A percentile compares a stretch with the other conserved stretches of the same genome.
Evolutionary conservation across 2,113 vertebrate species (phyloP).

Genomic region (Ancistrus triradiatus): DNA sequence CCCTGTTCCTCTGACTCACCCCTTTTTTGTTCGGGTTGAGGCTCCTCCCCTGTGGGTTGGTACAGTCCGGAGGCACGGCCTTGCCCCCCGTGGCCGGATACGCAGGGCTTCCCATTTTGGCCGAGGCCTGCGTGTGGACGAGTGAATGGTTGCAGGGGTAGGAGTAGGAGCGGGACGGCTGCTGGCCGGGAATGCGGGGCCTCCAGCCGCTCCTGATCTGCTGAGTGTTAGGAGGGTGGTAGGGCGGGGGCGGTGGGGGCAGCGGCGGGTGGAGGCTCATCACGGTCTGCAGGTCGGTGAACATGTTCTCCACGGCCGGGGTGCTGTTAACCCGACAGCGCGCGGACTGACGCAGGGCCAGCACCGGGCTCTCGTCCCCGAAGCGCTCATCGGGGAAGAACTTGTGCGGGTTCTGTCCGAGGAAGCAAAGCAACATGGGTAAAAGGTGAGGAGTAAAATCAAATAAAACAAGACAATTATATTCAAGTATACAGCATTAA

Average conservation of each 20-base stretch:
- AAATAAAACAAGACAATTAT: no score
- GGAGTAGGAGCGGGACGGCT: slow-evolving; percentile 92
- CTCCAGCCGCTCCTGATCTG: slow-evolving; percentile 87
- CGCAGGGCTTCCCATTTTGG: slow-evolving; percentile 76
- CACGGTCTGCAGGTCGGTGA: slow-evolving; percentile 91
- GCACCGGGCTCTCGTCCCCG: slow-evolving; percentile 93
- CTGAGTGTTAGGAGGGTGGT: slow-evolving; percentile 82
- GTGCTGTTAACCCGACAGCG: slow-evolving; percentile 92
- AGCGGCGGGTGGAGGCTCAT: slow-evolving; percentile 90
- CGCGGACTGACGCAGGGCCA: slow-evolving; percentile 84
- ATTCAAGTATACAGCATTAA: no score
- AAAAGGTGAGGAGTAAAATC: no score
- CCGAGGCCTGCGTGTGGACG: slow-evolving; percentile 75
- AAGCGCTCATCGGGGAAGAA: slow-evolving; percentile 97
- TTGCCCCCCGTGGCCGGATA: slow-evolving; percentile 75
- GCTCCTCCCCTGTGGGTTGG: slow-evolving; percentile 72
- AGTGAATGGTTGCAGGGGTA: slow-evolving; percentile 92
- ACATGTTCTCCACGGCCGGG: slow-evolving; percentile 89
- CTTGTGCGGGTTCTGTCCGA: slow-evolving; percentile 98
- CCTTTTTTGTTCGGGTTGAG: slow-evolving; percentile 81
- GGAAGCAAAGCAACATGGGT: no score
- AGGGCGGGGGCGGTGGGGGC: slow-evolving; percentile 91
- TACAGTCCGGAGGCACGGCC: slow-evolving; percentile 85
- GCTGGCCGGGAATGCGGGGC: slow-evolving; percentile 82
- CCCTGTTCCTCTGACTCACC: slow-evolving; percentile 65